These are phyloP conservation scores for Chirona hameri DNA, from an alignment of 2,888 invertebrate genomes.

Conservation along the genomic window DNA sequence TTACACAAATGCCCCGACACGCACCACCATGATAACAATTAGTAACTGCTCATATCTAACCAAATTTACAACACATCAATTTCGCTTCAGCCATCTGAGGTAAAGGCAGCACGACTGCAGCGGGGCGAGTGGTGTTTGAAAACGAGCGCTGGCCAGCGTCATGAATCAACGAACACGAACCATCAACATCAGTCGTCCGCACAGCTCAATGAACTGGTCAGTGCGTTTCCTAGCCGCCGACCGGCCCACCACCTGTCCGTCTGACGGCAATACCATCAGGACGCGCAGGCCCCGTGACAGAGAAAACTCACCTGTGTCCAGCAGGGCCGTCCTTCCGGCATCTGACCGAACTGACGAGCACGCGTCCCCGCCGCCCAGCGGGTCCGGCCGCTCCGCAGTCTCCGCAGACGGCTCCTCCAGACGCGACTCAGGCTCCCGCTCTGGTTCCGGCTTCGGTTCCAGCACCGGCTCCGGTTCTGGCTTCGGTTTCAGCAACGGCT, in stretches of 20 bases:
- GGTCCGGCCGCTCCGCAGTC: neutral
- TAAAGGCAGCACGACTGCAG: too few relatives aligned
- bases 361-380: neutral
- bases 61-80: too few relatives aligned
- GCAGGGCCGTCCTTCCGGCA: neutral
- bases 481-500: neutral
- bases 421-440: neutral
- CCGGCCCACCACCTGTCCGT: neutral
- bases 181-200: too few relatives aligned
- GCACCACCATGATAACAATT: too few relatives aligned
- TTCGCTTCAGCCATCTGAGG: too few relatives aligned
- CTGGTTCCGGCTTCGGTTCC: neutral
- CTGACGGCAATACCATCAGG: neutral
- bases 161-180: too few relatives aligned
- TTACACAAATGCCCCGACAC: too few relatives aligned
- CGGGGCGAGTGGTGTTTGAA: too few relatives aligned
- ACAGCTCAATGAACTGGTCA: too few relatives aligned
- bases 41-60: too few relatives aligned
- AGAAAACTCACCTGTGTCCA: neutral
- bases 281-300: neutral
- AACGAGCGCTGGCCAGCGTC: too few relatives aligned
- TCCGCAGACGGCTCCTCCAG: neutral
- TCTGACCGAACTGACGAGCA: neutral
- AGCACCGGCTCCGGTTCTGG: neutral
- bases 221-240: neutral